phyloP scores from a whole-genome alignment of 2,888 invertebrate genomes.

The Eudasyphora cyanicolor region DNA sequence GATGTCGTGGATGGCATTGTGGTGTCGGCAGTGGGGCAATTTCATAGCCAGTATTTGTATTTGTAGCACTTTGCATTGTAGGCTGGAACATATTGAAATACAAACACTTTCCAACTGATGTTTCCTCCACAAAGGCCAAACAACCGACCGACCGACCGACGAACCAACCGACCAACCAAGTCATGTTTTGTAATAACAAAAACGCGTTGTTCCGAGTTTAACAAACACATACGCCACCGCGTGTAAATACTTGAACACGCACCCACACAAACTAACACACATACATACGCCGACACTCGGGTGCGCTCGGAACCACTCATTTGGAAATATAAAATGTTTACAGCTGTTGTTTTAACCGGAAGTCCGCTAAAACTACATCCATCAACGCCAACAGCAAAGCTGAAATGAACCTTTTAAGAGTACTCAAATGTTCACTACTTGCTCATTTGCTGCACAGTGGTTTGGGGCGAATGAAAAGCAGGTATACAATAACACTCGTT shows the following conservation, averaged over 20 bases:
- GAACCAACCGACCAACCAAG: slow-evolving; percentile 33
- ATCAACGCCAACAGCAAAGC: neutral
- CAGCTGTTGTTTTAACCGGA: slow-evolving; percentile 44
- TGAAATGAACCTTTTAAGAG: neutral
- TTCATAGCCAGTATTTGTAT: neutral
- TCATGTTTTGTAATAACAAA: slow-evolving; percentile 41
- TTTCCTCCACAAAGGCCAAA: slow-evolving; percentile 4
- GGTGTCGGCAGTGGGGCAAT: slow-evolving; percentile 34
- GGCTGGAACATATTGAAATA: slow-evolving; percentile 41
- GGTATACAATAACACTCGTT: too few species aligned
- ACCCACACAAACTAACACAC: neutral
- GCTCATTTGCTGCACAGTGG: neutral
- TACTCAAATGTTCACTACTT: neutral
- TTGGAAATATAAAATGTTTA: slow-evolving; percentile 29
- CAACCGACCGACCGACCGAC: too few species aligned
- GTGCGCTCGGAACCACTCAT: neutral
- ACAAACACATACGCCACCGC: slow-evolving; percentile 2
- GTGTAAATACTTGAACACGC: slow-evolving; percentile 9
- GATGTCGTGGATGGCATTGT: slow-evolving; percentile 5
- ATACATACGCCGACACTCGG: neutral
- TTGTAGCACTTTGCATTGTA: slow-evolving; percentile 44
- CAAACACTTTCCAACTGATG: slow-evolving; percentile 4
- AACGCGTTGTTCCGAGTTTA: slow-evolving; percentile 11
- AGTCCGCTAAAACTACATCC: slow-evolving; percentile 45
- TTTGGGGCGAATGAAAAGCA: too few species aligned